These are phyloP conservation scores for Solenodon paradoxus DNA, from an alignment of 2,113 vertebrate species.

Conservation along the genomic window DNA sequence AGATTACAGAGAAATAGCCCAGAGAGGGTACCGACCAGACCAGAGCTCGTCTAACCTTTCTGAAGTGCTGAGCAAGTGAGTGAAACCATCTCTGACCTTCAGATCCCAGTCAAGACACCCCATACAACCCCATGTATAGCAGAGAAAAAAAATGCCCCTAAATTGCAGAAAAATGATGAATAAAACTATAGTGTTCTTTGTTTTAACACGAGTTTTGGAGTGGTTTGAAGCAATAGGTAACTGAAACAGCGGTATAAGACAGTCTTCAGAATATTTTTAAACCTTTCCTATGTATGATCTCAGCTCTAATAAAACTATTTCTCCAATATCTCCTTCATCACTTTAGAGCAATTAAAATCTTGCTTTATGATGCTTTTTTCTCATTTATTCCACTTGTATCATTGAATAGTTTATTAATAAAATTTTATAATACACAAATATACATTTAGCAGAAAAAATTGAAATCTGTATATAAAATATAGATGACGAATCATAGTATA, in stretches of 20 bases:
- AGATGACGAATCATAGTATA: constrained; percentile 14
- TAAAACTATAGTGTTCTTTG: background rate
- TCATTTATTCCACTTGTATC: background rate
- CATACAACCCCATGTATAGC: background rate
- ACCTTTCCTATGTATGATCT: background rate
- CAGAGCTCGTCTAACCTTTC: background rate
- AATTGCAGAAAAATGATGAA: background rate
- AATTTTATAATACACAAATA: no score
- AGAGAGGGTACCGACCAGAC: background rate
- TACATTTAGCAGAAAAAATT: background rate
- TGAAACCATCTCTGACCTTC: background rate
- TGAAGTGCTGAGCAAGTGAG: background rate
- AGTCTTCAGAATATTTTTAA: background rate
- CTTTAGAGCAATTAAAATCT: constrained; percentile 41
- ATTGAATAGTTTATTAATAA: background rate
- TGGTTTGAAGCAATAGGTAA: background rate
- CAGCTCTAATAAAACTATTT: constrained; percentile 11
- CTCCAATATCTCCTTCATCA: background rate
- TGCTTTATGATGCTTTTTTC: background rate
- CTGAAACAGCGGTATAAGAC: background rate
- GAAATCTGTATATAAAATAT: background rate
- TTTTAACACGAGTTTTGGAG: background rate
- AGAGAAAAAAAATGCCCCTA: background rate
- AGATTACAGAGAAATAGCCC: background rate
- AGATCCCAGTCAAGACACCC: background rate